phyloP scores from a whole-genome alignment of 2,113 vertebrate species.

The Heloderma charlesbogerti region DNA sequence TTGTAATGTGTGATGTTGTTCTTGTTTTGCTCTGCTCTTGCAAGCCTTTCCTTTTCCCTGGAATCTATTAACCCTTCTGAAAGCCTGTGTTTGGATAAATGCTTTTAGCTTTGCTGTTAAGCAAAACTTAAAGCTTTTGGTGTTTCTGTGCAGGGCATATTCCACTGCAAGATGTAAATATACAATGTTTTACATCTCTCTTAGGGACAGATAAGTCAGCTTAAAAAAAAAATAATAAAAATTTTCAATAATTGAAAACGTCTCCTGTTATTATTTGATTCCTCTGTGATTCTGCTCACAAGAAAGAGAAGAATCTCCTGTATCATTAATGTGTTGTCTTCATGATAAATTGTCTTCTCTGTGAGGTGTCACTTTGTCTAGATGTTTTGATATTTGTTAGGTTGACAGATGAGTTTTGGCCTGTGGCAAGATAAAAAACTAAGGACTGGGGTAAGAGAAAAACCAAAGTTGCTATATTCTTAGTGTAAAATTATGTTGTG shows the following conservation, averaged over 20 bases:
- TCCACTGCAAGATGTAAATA: slow-evolving; percentile 70
- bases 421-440: slow-evolving; percentile 84
- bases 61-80: slow-evolving; percentile 34
- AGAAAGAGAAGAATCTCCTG: slow-evolving; percentile 64
- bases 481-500: slow-evolving; percentile 63
- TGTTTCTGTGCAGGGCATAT: slow-evolving; percentile 66
- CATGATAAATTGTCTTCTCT: slow-evolving; percentile 77
- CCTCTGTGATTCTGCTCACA: slow-evolving; percentile 65
- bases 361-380: slow-evolving; percentile 84
- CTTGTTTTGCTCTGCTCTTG: slow-evolving; percentile 70
- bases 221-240: slow-evolving; percentile 79
- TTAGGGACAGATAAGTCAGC: slow-evolving; percentile 75
- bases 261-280: slow-evolving; percentile 87
- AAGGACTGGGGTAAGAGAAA: slow-evolving; percentile 87
- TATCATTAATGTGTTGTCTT: slow-evolving; percentile 67
- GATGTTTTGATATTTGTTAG: slow-evolving; percentile 85
- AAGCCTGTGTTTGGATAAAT: slow-evolving; percentile 59
- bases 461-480: slow-evolving; percentile 67
- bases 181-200: slow-evolving; percentile 71
- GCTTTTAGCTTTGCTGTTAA: slow-evolving; percentile 72
- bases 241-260: slow-evolving; percentile 78
- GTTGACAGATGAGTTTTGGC: slow-evolving; percentile 86
- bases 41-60: slow-evolving; percentile 55
- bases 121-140: slow-evolving; percentile 64
- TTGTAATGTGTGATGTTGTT: slow-evolving; percentile 75